Evolutionary conservation across 2,888 invertebrate genomes (phyloP).

Genomic region (Branchellion lobata): DNA sequence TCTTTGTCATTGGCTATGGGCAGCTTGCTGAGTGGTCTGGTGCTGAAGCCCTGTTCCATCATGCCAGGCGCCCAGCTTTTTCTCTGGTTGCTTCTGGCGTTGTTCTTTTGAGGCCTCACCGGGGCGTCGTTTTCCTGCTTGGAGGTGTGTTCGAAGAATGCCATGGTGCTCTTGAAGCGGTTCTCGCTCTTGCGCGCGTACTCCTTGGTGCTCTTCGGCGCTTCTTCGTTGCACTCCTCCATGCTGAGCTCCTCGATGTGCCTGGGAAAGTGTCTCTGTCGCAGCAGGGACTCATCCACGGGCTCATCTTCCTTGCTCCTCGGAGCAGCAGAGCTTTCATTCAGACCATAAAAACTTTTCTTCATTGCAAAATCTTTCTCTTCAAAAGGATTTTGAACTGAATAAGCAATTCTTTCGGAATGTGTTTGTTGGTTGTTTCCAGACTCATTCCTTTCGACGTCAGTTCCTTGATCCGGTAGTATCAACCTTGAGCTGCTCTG

Average conservation of each 20-base stretch:
- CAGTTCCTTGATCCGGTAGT: too few relatives aligned
- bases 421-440: too few relatives aligned
- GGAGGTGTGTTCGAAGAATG: background rate
- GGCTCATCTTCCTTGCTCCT: too few relatives aligned
- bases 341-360: too few relatives aligned
- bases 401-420: too few relatives aligned
- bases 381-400: too few relatives aligned
- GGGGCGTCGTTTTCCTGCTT: background rate
- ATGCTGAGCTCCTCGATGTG: background rate
- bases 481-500: too few relatives aligned
- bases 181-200: background rate
- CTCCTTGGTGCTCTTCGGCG: background rate
- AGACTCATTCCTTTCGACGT: too few relatives aligned
- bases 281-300: too few relatives aligned
- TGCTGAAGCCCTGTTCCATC: background rate
- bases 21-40: background rate
- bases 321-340: too few relatives aligned
- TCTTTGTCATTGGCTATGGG: constrained; percentile 13
- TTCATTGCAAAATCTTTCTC: too few relatives aligned
- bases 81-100: background rate
- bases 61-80: background rate
- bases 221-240: background rate
- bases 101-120: background rate
- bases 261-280: too few relatives aligned
- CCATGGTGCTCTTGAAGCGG: background rate